phyloP scores from a whole-genome alignment of 2,797 vertebrate species.

The Chromis chromis region DNA sequence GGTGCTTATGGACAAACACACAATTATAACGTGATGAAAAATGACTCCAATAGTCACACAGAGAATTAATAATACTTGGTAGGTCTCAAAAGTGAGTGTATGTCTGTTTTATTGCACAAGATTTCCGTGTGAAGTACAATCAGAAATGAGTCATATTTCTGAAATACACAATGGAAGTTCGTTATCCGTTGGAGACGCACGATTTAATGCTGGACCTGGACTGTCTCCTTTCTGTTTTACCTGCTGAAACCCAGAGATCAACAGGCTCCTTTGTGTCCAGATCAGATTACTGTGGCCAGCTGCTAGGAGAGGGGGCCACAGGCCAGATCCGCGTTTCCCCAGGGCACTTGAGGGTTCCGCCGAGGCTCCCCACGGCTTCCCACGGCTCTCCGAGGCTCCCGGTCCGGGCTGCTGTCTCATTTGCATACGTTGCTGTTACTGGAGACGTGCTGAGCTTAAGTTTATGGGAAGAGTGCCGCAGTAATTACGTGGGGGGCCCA shows the following conservation, averaged over 20 bases:
- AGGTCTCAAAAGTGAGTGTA: accelerated
- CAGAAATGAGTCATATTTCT: background rate
- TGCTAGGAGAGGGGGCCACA: constrained; percentile 80
- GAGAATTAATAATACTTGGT: background rate
- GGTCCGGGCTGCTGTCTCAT: constrained; percentile 67
- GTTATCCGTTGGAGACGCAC: background rate
- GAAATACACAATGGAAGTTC: background rate
- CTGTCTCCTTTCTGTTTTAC: constrained; percentile 49
- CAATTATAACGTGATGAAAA: background rate
- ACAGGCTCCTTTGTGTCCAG: constrained; percentile 88
- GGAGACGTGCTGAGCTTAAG: constrained; percentile 77
- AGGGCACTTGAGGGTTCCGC: constrained; percentile 52
- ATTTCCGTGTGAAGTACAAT: background rate
- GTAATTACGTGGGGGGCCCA: constrained; percentile 76
- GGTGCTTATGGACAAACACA: background rate
- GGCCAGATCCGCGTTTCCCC: constrained; percentile 62
- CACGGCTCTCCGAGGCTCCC: constrained; percentile 54
- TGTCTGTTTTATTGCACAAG: background rate
- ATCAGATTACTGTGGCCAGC: constrained; percentile 92
- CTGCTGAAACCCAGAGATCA: constrained; percentile 73
- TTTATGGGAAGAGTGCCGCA: constrained; percentile 79
- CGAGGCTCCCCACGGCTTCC: constrained; percentile 65
- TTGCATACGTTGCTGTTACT: constrained; percentile 69
- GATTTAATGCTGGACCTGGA: background rate
- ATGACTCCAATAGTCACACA: background rate